A percentile compares a stretch with the other conserved stretches of the same genome.
Evolutionary conservation across 37 sponge, comb jelly and placozoan genomes (phyloP).

Genomic region (Axinella damicornis): DNA sequence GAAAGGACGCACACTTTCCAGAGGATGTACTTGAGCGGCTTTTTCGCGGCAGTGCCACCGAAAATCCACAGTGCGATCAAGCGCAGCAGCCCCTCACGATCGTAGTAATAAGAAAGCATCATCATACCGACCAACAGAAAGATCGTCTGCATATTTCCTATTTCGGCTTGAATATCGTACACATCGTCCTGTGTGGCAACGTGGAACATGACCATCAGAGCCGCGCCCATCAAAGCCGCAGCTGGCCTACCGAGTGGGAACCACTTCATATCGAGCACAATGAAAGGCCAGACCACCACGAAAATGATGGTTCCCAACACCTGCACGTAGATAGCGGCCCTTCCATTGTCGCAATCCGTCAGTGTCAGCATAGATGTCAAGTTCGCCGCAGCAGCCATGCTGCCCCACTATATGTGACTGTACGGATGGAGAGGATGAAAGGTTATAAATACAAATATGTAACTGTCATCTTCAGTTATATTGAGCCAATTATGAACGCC

Average conservation of each 20-base stretch:
- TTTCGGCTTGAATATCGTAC: slow-evolving; percentile 60
- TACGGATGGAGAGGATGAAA: too few relatives aligned
- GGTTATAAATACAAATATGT: too few relatives aligned
- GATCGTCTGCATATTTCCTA: slow-evolving; percentile 80
- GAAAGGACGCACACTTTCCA: slow-evolving; percentile 85
- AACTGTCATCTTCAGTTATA: too few relatives aligned
- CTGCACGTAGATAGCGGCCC: slow-evolving; percentile 51
- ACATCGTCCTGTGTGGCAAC: slow-evolving; percentile 75
- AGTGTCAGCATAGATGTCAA: too few relatives aligned
- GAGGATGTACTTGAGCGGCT: slow-evolving; percentile 69
- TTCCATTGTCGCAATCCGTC: neutral
- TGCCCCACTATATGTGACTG: too few relatives aligned
- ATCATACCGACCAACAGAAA: slow-evolving; percentile 92
- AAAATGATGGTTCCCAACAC: slow-evolving; percentile 75
- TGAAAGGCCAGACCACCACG: slow-evolving; percentile 87
- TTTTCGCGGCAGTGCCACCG: slow-evolving; percentile 36
- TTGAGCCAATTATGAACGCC: too few relatives aligned
- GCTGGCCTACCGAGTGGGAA: slow-evolving; percentile 84
- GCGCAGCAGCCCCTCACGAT: slow-evolving; percentile 80
- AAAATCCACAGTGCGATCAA: slow-evolving; percentile 60
- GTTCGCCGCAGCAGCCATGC: too few relatives aligned
- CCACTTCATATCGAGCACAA: slow-evolving; percentile 88
- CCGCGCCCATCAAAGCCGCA: slow-evolving; percentile 78
- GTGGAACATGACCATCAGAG: slow-evolving; percentile 75
- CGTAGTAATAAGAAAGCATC: slow-evolving; percentile 87